phyloP scores from a whole-genome alignment of 2,888 invertebrate genomes.

The Incurvaria masculella region DNA sequence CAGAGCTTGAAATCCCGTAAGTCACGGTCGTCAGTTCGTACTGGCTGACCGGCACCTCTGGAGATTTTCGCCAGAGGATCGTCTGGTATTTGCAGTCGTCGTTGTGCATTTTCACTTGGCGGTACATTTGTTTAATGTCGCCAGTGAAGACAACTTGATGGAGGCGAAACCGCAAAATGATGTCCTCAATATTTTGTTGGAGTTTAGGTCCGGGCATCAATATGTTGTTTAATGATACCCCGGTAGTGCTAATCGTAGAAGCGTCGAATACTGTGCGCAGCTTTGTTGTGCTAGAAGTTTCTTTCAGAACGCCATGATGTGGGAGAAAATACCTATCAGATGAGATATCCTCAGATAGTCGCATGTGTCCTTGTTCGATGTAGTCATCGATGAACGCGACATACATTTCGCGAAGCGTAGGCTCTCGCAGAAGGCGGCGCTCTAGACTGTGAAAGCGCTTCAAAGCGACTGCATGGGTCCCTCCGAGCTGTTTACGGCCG shows the following conservation, averaged over 20 bases:
- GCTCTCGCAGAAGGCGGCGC: slow-evolving; percentile 1
- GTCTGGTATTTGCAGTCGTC: slow-evolving; percentile 15
- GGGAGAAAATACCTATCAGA: slow-evolving; percentile 2
- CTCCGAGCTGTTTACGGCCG: neutral
- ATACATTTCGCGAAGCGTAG: neutral
- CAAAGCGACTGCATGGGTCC: neutral
- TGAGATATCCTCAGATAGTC: neutral
- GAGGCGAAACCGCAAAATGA: slow-evolving; percentile 15
- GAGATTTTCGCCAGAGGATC: slow-evolving; percentile 16
- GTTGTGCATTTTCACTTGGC: slow-evolving; percentile 12
- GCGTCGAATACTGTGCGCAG: slow-evolving; percentile 12
- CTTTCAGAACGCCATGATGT: slow-evolving; percentile 12
- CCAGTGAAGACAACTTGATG: slow-evolving; percentile 16
- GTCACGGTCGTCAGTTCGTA: slow-evolving; percentile 16
- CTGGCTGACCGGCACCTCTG: slow-evolving; percentile 12
- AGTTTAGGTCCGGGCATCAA: slow-evolving; percentile 14
- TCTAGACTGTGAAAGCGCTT: slow-evolving; percentile 7
- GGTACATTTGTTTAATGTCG: slow-evolving; percentile 19
- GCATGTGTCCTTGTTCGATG: neutral
- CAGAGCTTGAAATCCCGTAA: slow-evolving; percentile 15
- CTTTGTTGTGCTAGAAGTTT: slow-evolving; percentile 7
- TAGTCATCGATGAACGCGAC: neutral
- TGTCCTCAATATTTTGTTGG: slow-evolving; percentile 15
- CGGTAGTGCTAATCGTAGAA: slow-evolving; percentile 2
- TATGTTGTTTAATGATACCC: slow-evolving; percentile 12